Base-by-base conservation (phyloP, 30 jellyfish, hydroid and myxozoan species). In the Chironex yamaguchii region DNA sequence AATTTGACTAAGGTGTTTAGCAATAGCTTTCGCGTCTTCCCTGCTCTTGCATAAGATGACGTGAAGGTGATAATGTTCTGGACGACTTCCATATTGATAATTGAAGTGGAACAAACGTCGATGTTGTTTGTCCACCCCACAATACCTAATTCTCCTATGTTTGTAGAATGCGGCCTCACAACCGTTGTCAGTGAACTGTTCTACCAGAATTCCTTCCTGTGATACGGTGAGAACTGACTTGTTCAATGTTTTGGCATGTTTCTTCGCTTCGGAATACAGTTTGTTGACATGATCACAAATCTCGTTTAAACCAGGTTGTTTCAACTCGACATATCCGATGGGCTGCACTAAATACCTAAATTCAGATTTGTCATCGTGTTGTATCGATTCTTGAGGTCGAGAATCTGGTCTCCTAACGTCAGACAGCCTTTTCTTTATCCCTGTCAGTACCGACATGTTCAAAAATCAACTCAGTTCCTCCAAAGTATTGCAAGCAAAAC, bases 71-170 rank as follows among this genome's bases (percentile, higher is more conserved):
- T 85, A 71, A 86, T 82, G 82, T 36, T 93, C 98, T 0, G 98
- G 94, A 21, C 96, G 79, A 32, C 92, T 62, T 22, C 98, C 98
- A 48, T 77, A 87, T 52, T 93, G 98, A 76, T 93, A 93, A 79
- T 93, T 93, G 71, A 87, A 93, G 51, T 95, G 88, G 49, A 93
- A 93, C 34, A 93, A 94, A 29, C 95, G 76, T 3, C 94, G 96
- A 77, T 93, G 98, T 63, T 81, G 90, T 66, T 75, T 87, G 80
- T 93, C 98, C 21, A 93, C 98, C 9, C 97, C 98, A 67, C 98
- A 93, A 49, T 93, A 93, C 70, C 87, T 63, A 34, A 93, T 93
- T 36, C 98, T 54, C 32, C 98, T 52, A 83, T 75, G 94, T 79
- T 87, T 93, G 93, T 88, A 93, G 49, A 88, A 63, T 2, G 54